phyloP scores from a whole-genome alignment of 2,113 vertebrate genomes.

The Pitta sordida region DNA sequence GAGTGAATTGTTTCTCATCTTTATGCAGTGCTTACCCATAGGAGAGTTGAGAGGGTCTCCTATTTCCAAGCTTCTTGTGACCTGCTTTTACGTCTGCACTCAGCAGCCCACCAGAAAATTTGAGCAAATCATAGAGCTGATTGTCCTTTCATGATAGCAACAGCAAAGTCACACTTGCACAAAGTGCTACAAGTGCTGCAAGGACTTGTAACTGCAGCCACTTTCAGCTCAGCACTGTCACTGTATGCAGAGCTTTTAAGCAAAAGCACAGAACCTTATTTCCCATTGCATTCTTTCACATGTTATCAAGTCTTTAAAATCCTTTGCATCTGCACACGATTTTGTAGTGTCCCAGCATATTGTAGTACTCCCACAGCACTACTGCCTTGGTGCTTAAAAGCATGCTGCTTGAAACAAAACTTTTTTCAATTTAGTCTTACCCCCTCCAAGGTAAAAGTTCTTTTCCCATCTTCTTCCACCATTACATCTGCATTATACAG shows the following conservation, averaged over 20 bases:
- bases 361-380: background rate
- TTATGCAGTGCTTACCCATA: background rate
- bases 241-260: background rate
- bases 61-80: background rate
- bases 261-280: background rate
- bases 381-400: background rate
- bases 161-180: background rate
- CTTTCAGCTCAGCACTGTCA: background rate
- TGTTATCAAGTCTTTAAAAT: conserved; percentile 1
- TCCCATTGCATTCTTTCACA: background rate
- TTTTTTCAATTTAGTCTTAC: background rate
- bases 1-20: background rate
- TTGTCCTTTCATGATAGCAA: background rate
- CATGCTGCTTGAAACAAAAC: conserved; percentile 27
- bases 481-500: background rate
- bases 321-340: background rate
- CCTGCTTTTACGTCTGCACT: background rate
- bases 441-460: background rate
- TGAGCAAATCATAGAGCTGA: background rate
- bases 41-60: background rate
- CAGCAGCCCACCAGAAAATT: background rate
- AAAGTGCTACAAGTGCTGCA: background rate
- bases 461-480: background rate
- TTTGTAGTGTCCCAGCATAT: background rate
- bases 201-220: background rate